phyloP scores from a whole-genome alignment of 2,113 vertebrate genomes.

The Anhinga rufa region DNA sequence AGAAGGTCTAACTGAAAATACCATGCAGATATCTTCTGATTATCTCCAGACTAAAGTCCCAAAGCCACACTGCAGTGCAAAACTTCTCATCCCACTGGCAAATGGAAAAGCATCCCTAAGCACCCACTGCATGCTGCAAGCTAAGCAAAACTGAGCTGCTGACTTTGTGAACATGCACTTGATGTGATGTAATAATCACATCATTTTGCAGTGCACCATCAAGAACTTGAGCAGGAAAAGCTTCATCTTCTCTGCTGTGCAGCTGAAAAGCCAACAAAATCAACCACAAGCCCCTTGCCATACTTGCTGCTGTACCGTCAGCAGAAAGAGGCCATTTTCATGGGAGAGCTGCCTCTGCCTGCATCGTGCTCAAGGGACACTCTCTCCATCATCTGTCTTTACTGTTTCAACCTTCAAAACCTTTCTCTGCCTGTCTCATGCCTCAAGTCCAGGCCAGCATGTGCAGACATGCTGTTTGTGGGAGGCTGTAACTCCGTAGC shows the following conservation, averaged over 20 bases:
- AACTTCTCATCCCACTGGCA: background rate
- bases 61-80: conserved; percentile 8
- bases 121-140: background rate
- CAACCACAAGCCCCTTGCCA: background rate
- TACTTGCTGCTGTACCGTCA: background rate
- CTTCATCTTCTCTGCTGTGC: background rate
- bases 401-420: background rate
- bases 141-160: background rate
- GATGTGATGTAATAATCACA: background rate
- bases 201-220: conserved; percentile 1
- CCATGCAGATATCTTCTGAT: background rate
- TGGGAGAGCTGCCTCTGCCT: background rate
- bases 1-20: background rate
- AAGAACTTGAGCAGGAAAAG: background rate
- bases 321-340: background rate
- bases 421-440: background rate
- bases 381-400: background rate
- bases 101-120: background rate
- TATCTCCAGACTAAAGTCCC: background rate
- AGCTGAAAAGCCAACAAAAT: background rate
- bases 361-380: rapidly evolving
- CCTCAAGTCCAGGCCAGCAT: rapidly evolving
- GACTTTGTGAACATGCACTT: background rate
- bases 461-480: rapidly evolving
- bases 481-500: background rate